These are phyloP conservation scores for Apodemus sylvaticus DNA, from an alignment of 2,113 vertebrate genomes.

Conservation along the genomic window DNA sequence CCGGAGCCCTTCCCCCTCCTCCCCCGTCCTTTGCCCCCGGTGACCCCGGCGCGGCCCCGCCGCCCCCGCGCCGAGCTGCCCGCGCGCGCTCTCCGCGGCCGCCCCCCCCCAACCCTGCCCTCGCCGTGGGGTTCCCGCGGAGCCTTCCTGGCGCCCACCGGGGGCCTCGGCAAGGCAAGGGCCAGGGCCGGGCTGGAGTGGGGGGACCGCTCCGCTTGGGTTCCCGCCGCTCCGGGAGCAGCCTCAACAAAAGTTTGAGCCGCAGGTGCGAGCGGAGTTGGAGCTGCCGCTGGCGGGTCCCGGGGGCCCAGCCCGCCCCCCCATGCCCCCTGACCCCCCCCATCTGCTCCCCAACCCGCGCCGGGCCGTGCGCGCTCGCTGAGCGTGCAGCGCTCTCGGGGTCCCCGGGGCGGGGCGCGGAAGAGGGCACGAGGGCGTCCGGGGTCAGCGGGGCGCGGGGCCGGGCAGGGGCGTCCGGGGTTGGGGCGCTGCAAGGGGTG, in stretches of 20 bases:
- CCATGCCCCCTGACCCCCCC: slow-evolving; percentile 55
- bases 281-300: slow-evolving; percentile 68
- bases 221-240: slow-evolving; percentile 76
- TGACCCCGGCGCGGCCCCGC: slow-evolving; percentile 66
- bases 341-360: slow-evolving; percentile 53
- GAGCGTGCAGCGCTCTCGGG: slow-evolving; percentile 56
- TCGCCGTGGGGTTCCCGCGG: not conserved
- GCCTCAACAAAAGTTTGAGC: slow-evolving; percentile 81
- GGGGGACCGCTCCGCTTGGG: slow-evolving; percentile 62
- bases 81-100: slow-evolving; percentile 15
- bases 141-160: slow-evolving; percentile 61
- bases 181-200: slow-evolving; percentile 56
- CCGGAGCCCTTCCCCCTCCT: slow-evolving; percentile 55
- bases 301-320: slow-evolving; percentile 64
- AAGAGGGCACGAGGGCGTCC: slow-evolving; percentile 69
- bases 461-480: slow-evolving; percentile 65
- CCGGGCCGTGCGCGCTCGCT: slow-evolving; percentile 60
- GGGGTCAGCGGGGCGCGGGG: slow-evolving; percentile 76
- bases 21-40: slow-evolving; percentile 67
- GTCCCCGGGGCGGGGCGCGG: slow-evolving; percentile 71
- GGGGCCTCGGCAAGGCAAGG: slow-evolving; percentile 39
- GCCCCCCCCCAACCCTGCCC: not conserved
- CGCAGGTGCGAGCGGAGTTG: slow-evolving; percentile 82
- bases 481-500: slow-evolving; percentile 48
- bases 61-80: slow-evolving; percentile 70